Evolutionary conservation across 2,113 vertebrate species (phyloP).

Genomic region (Cryptomyrus ogoouensis): DNA sequence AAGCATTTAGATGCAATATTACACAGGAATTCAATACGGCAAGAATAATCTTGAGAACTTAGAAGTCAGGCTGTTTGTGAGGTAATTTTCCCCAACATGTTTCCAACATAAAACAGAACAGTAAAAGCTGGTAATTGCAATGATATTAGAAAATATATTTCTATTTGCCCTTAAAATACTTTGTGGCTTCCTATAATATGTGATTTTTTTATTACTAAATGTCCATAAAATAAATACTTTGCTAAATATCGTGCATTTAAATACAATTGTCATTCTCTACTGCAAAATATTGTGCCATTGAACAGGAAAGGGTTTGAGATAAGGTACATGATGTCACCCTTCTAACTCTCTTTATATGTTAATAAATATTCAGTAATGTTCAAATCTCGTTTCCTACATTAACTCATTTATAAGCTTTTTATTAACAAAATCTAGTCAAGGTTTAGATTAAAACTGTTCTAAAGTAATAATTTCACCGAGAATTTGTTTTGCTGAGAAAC

Average conservation of each 20-base stretch:
- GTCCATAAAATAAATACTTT: background rate
- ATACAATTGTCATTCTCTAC: background rate
- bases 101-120: background rate
- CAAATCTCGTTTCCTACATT: background rate
- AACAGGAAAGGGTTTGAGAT: background rate
- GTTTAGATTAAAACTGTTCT: background rate
- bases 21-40: background rate
- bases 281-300: background rate
- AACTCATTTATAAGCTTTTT: background rate
- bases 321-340: background rate
- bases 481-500: background rate
- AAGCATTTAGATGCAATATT: background rate
- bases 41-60: background rate
- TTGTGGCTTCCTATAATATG: background rate
- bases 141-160: background rate
- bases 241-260: background rate
- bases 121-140: background rate
- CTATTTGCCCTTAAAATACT: background rate
- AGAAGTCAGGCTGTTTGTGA: background rate
- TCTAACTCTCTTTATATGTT: background rate
- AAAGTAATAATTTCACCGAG: background rate
- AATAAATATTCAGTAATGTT: background rate
- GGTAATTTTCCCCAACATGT: background rate
- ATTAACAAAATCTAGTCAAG: background rate
- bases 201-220: background rate